A percentile compares a stretch with the other conserved stretches of the same genome.
Evolutionary conservation across 1,140 invertebrate species (phyloP).

Genomic region (Acyrthosiphon pisum): DNA sequence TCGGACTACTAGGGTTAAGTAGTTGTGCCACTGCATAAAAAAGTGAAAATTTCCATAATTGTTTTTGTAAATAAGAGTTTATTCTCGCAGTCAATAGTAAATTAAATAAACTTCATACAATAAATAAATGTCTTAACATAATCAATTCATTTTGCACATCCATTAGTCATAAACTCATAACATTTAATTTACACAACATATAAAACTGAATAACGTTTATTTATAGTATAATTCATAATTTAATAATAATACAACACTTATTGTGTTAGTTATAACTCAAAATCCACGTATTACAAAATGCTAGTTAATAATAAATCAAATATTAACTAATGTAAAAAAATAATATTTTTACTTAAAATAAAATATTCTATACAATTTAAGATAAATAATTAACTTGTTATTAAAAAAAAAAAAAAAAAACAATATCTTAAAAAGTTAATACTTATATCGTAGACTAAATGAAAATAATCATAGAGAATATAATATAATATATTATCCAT

Average conservation of each 20-base stretch:
- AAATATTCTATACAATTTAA: not conserved
- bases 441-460: no score
- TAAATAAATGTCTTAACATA: not conserved
- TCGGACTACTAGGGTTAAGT: not conserved
- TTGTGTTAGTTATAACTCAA: not conserved
- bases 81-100: not conserved
- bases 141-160: not conserved
- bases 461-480: no score
- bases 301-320: not conserved
- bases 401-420: not conserved
- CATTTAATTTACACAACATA: not conserved
- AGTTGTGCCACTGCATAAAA: not conserved
- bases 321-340: not conserved
- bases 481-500: no score
- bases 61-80: not conserved
- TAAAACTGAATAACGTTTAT: not conserved
- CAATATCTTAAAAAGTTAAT: not conserved
- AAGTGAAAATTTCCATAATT: not conserved
- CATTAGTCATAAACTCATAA: no score
- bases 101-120: not conserved
- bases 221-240: not conserved
- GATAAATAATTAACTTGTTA: not conserved
- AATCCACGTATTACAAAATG: not conserved
- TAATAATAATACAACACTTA: not conserved
- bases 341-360: not conserved